Evolutionary conservation across 1,140 invertebrate genomes (phyloP).

Genomic region (Brachionus plicatilis): DNA sequence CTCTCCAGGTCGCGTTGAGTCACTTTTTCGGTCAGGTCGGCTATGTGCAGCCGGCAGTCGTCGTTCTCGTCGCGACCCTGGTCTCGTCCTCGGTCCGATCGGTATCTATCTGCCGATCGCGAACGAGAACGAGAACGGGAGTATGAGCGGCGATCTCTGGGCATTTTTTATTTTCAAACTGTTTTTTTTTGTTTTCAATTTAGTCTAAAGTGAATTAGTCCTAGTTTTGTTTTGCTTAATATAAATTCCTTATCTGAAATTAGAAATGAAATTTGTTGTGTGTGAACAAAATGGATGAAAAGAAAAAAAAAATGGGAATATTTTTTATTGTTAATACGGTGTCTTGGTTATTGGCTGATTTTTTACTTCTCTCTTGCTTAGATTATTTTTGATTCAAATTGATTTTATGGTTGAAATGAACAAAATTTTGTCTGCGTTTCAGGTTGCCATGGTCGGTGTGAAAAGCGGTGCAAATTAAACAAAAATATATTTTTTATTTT

Average conservation of each 20-base stretch:
- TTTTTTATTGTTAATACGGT: background rate
- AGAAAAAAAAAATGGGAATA: background rate
- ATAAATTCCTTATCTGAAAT: background rate
- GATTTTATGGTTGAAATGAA: too few relatives aligned
- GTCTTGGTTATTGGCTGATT: background rate
- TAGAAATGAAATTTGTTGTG: background rate
- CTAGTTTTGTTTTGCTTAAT: background rate
- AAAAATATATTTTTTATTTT: too few relatives aligned
- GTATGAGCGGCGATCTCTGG: slow-evolving; percentile 3
- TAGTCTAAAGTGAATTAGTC: background rate
- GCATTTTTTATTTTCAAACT: slow-evolving; percentile 9
- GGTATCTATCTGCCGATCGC: background rate
- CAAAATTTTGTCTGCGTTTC: too few relatives aligned
- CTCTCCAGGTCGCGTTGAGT: slow-evolving; percentile 49
- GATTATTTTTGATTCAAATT: too few relatives aligned
- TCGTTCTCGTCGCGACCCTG: slow-evolving; percentile 36
- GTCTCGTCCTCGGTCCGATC: background rate
- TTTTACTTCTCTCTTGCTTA: background rate
- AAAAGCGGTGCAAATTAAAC: too few relatives aligned
- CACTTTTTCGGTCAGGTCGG: slow-evolving; percentile 43
- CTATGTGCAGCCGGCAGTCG: slow-evolving; percentile 50
- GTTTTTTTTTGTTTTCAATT: background rate
- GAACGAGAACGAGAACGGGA: background rate
- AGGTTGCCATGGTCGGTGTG: too few relatives aligned
- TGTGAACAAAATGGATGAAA: background rate